Base-by-base conservation (phyloP, 2,113 vertebrate species). In the Arothron firmamentum region DNA sequence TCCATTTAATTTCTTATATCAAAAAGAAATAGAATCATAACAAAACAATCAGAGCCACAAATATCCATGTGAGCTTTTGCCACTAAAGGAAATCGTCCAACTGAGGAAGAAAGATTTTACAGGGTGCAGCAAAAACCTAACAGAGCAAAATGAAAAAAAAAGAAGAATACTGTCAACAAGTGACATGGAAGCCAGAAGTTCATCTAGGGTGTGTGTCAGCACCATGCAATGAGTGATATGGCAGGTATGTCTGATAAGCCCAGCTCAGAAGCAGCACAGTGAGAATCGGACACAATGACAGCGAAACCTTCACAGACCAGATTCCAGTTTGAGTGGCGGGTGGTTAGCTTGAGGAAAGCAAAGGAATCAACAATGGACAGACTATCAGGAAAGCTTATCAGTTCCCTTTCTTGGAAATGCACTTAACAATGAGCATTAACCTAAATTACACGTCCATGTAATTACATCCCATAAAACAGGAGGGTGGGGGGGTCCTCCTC, bases 1-100 rank as follows among this genome's bases (percentile, higher is more conserved):
- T 90, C 90, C 85, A 88, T 90, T 89, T 88, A 88, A 89, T 88
- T 87, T 86, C 86, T 89, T 87, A 83, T 86, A 87, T 87, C 71
- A 87, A 87, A 87, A 88, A 84, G 74, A 88, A 87, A 88, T 59
- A 45, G 69, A 85, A 86, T 82, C 75, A 86, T 80, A 86, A 83
- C 69, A 81, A 79, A 88, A 83, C 80, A 81, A 86, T 87, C 80
- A 85, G 74, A 82, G 70, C 78, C 76, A 88, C 83, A 88, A 71
- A 74, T 69, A 76, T 77, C 75, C 75, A 75, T 69, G 82, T 87
- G 85, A 79, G 62, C 67, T 82, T 78, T 79, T 63, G 61, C 74
- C 64, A 80, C 70, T 61, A 69, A 81, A 79, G 80, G 47, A 84
- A 70, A 75, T 70, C 81, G 53, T 82, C 67, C 59, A 74, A 88